phyloP scores from a whole-genome alignment of 2,888 invertebrate genomes.

The Hedychridium roseum region DNA sequence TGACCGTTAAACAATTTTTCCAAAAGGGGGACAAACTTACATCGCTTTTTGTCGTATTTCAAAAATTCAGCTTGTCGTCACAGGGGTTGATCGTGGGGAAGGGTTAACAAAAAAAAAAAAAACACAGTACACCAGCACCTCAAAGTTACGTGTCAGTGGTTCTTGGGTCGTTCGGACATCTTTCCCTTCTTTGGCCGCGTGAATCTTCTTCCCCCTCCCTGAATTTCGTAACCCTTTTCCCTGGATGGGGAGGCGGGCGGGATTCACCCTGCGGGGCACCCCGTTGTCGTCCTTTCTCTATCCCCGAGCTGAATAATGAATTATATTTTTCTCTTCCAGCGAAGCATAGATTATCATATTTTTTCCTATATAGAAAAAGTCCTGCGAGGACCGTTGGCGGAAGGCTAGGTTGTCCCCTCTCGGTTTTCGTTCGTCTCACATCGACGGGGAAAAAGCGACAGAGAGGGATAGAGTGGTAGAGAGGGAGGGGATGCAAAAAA shows the following conservation, averaged over 20 bases:
- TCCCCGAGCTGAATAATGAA: conserved; percentile 55
- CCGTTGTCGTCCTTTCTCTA: conserved; percentile 53
- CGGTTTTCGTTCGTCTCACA: conserved; percentile 14
- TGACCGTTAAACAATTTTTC: too few species aligned
- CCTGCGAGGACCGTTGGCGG: conserved; percentile 22
- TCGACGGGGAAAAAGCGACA: conserved; percentile 6
- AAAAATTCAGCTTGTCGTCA: too few species aligned
- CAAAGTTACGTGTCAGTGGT: too few species aligned
- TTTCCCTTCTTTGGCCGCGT: too few species aligned
- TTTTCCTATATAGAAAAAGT: conserved; percentile 61
- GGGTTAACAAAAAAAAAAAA: too few species aligned
- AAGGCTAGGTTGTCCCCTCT: conserved; percentile 8
- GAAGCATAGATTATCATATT: conserved; percentile 64
- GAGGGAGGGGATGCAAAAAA: conserved; percentile 34
- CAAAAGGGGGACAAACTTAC: too few species aligned
- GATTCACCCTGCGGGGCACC: conserved; percentile 52
- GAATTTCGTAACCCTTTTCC: conserved; percentile 51
- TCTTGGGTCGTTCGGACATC: conserved; percentile 3
- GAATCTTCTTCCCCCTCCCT: too few species aligned
- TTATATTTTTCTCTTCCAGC: conserved; percentile 62
- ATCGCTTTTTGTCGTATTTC: too few species aligned
- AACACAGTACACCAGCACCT: too few species aligned
- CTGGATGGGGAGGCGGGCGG: conserved; percentile 52
- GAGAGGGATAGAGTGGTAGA: conserved; percentile 11
- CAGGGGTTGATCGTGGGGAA: too few species aligned